Evolutionary conservation across 2,113 vertebrate species (phyloP).

Genomic region (Hypanus sabinus): DNA sequence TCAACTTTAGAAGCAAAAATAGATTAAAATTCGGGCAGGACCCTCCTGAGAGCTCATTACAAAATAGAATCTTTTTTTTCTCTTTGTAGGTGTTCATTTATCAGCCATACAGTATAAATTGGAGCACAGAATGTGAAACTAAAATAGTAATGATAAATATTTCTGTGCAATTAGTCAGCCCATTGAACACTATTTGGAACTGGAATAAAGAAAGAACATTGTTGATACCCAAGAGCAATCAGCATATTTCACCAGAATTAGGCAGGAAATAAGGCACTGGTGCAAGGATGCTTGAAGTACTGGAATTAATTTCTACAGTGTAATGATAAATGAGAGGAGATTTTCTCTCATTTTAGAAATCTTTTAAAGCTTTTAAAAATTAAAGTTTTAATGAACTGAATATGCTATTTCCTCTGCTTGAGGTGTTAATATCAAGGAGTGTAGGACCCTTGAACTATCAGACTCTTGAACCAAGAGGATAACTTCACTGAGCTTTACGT

Average conservation of each 20-base stretch:
- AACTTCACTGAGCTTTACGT: too few species aligned
- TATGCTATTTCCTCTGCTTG: background rate
- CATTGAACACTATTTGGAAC: background rate
- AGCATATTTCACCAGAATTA: background rate
- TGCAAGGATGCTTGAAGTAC: background rate
- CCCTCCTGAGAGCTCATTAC: slow-evolving; percentile 9
- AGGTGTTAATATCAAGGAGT: background rate
- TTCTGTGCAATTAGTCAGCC: background rate
- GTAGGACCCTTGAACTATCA: too few species aligned
- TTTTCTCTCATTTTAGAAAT: background rate
- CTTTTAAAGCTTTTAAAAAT: background rate
- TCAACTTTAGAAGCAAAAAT: background rate
- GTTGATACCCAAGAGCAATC: background rate
- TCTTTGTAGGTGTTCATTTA: background rate
- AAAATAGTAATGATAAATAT: too few species aligned
- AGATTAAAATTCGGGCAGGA: background rate
- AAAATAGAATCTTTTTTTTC: background rate
- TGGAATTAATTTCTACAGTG: background rate
- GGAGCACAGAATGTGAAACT: background rate
- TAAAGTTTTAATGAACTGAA: background rate
- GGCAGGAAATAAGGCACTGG: background rate
- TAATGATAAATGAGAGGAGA: background rate
- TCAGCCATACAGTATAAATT: background rate
- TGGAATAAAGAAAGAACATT: background rate
- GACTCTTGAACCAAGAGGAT: too few species aligned